Percentiles rank a stretch among this genome's conserved stretches.
Conservation (phyloP, 2,113 vertebrate species). For the Ovis canadensis region DNA sequence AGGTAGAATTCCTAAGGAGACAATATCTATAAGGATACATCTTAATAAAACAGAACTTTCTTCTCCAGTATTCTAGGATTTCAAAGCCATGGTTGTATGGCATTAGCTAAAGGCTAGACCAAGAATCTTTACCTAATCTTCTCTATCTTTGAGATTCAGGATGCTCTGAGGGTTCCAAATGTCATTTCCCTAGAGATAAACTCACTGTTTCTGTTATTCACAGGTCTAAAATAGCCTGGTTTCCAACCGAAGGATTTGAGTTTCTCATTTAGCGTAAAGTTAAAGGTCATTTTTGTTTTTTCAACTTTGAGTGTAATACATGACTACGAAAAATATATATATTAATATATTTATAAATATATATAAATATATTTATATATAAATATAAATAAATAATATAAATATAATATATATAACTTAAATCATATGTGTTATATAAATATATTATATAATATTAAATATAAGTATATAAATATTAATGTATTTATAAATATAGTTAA, state of each 20-base stretch:
- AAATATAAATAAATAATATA: neutral
- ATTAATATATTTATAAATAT: no score
- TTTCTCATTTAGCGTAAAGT: neutral
- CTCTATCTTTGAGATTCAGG: neutral
- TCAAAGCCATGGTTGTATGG: neutral
- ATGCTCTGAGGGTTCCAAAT: neutral
- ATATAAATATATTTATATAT: no score
- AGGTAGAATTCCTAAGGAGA: neutral
- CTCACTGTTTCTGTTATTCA: neutral
- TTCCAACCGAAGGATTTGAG: neutral
- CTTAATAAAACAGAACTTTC: neutral
- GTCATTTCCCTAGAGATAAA: neutral
- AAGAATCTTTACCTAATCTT: neutral
- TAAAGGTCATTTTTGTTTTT: slow-evolving; percentile 30
- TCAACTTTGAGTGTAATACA: neutral
- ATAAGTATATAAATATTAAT: no score
- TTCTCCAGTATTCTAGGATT: neutral
- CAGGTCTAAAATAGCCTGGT: neutral
- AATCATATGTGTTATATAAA: no score
- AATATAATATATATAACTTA: neutral
- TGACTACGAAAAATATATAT: neutral
- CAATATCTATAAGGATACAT: neutral
- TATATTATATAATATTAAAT: no score
- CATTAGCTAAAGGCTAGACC: neutral
- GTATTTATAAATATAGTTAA: no score